Base-by-base conservation (phyloP, 2,797 vertebrate species). In the Labroides dimidiatus region DNA sequence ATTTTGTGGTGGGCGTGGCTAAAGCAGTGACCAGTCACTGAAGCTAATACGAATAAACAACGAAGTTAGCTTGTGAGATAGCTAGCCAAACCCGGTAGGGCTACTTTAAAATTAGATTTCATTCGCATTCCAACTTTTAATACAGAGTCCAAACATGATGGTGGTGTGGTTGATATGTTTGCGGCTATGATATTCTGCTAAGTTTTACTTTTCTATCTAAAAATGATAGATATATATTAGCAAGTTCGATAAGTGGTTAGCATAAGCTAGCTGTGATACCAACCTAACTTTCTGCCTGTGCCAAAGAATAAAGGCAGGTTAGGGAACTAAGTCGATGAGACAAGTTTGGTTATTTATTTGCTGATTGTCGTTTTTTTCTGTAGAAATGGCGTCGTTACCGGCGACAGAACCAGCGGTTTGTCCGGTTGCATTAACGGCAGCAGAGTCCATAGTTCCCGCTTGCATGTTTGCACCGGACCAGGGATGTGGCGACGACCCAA, bases 391-490 rank as follows among this genome's bases (percentile, higher is more conserved):
- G 91, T 89, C 94, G 84, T 88, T 92, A 78, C 69, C 84, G 85
- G 88, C 91, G 85, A 86, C 90, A 72, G 95, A 96, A 72, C 87
- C 93, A 37, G 92, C 86, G 72, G 64, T 92, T 52, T 93, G 89
- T 33, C 81, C 93, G 52, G 73, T 41, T 54, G 37, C 77, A 10
- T 27, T 68, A 27, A 17, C 74, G 1, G 41, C 81, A 13, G 66
- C 69, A 20, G 94, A 94, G 63, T 78, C 95, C 23, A 89, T 95
- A 62, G 95, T 97, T 12, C 96, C 96, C 19, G 94, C 96, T 51
- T 96, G 95, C 11, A 97, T 98, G 95, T 99, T 97, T 64, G 96
- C 96, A 15, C 97, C 97, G 0, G 96, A 96, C 78, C 80, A 90
- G 89, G 87, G 93, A 79, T 79, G 90, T 92, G 27, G 89, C 62